These are phyloP conservation scores for Nannoperca australis DNA, from an alignment of 2,797 vertebrate genomes.

Conservation along the genomic window DNA sequence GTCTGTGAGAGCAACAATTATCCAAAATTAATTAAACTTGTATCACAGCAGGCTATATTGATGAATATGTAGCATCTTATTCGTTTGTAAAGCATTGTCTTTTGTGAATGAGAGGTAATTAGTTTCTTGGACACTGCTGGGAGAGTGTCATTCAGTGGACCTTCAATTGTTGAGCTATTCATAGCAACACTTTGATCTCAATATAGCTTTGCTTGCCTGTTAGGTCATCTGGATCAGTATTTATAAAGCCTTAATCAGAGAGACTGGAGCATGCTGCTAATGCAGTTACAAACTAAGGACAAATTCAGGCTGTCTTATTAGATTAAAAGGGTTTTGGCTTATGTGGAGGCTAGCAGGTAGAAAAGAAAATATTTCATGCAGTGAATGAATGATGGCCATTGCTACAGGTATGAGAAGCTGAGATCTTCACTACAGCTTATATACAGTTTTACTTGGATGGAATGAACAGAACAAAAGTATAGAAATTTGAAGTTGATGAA, in stretches of 20 bases:
- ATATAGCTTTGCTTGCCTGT: conserved; percentile 68
- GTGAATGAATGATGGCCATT: neutral
- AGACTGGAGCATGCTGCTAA: conserved; percentile 46
- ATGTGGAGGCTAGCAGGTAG: conserved; percentile 12
- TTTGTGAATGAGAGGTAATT: conserved; percentile 57
- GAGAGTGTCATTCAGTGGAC: conserved; percentile 66
- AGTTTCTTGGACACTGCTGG: conserved; percentile 25
- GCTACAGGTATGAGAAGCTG: neutral
- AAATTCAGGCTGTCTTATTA: conserved; percentile 47
- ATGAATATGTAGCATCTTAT: neutral
- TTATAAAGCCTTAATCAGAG: conserved; percentile 60
- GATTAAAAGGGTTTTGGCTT: conserved; percentile 46
- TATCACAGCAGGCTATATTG: neutral
- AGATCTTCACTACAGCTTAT: neutral
- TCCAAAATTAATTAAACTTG: conserved; percentile 5
- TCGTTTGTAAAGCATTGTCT: conserved; percentile 36
- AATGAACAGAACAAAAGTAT: neutral
- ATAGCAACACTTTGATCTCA: conserved; percentile 73
- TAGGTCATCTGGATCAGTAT: conserved; percentile 70
- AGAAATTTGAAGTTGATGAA: neutral
- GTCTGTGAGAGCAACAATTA: neutral
- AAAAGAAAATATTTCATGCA: neutral
- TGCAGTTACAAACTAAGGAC: conserved; percentile 53
- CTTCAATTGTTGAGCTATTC: conserved; percentile 74
- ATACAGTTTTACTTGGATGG: neutral